These are phyloP conservation scores for Cladopsammia gracilis DNA, from an alignment of 64 coral and sea anemone genomes.

Conservation along the genomic window DNA sequence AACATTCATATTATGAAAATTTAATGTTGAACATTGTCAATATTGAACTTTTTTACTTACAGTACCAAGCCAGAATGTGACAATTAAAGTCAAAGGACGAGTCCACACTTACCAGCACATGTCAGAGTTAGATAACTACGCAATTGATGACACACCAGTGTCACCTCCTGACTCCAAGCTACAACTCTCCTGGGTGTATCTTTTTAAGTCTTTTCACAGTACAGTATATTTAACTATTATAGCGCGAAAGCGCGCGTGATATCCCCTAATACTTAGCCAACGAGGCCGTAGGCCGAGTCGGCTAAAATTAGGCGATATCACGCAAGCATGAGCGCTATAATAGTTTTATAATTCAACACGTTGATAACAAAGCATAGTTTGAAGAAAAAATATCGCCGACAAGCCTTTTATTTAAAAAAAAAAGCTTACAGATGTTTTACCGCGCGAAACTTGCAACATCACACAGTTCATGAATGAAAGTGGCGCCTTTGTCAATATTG, in stretches of 20 bases:
- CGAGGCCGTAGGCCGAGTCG: too few relatives aligned
- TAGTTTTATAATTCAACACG: too few relatives aligned
- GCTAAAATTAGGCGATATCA: too few relatives aligned
- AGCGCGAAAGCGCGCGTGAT: too few relatives aligned
- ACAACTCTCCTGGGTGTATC: conserved; percentile 95
- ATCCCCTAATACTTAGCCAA: too few relatives aligned
- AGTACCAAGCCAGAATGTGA: conserved; percentile 68
- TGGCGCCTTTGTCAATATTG: too few relatives aligned
- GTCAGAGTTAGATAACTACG: conserved; percentile 57
- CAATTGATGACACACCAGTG: conserved; percentile 40
- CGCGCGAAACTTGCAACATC: not conserved
- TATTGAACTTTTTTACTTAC: not conserved
- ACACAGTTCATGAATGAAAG: not conserved
- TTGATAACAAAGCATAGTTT: too few relatives aligned
- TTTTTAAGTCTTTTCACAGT: not conserved
- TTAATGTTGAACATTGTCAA: not conserved
- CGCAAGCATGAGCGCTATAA: too few relatives aligned
- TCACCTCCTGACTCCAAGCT: conserved; percentile 70
- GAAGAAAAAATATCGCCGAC: too few relatives aligned
- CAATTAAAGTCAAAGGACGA: conserved; percentile 82
- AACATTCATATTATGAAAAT: not conserved
- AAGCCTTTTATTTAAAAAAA: too few relatives aligned
- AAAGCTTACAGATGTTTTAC: too few relatives aligned
- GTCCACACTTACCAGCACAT: conserved; percentile 82
- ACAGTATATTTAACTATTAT: not conserved